Base-by-base conservation (phyloP, 1,140 invertebrate genomes). In the Drusus annulatus region DNA sequence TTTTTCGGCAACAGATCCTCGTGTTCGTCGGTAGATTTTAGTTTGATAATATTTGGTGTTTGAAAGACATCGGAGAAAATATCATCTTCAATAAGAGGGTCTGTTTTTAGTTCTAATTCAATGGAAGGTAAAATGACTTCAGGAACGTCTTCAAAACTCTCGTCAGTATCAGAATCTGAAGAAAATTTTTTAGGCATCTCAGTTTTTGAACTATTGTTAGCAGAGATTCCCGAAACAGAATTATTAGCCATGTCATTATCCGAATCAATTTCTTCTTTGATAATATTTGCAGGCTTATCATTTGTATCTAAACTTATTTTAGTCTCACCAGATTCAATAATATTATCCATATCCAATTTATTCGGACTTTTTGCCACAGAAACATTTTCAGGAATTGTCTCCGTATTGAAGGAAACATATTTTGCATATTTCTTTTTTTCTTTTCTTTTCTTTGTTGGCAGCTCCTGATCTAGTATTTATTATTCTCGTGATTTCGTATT, bases 41-140 rank as follows among this genome's bases (percentile, higher is more conserved):
- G 58, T 81, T 83, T 51, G 69, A 76, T 62, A 63, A 62, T 78
- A n/a, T 36, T 77, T 63, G 3, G n/a, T 2, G 7, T 74, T 58
- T 84, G 81, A 87, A 93, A 93, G 78, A 93, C 86, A 88, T 93
- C 93, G 45, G 91, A 91, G 90, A 95, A 95, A 56, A 95, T 88
- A 89, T 95, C 94, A 85, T 94, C 92, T 52, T 92, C 86, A 79
- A 87, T 78, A 56, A 86, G 85, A 78, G 83, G 21, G 17, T 58
- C 13, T 23, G 85, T 58, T 75, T 76, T 71, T 13, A 65, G 15
- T 60, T 45, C 23, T 51, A 76, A 28, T 76, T 60, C n/a, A 21
- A 80, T 63, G 15, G 45, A 28, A 51, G 56, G 45, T 69, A 68
- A 31, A 4, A 25, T 76, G 15, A 78, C 58, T 81, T 89, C 88